Evolutionary conservation across 2,113 vertebrate species (phyloP).

Genomic region (Erythrocercus mccallii): DNA sequence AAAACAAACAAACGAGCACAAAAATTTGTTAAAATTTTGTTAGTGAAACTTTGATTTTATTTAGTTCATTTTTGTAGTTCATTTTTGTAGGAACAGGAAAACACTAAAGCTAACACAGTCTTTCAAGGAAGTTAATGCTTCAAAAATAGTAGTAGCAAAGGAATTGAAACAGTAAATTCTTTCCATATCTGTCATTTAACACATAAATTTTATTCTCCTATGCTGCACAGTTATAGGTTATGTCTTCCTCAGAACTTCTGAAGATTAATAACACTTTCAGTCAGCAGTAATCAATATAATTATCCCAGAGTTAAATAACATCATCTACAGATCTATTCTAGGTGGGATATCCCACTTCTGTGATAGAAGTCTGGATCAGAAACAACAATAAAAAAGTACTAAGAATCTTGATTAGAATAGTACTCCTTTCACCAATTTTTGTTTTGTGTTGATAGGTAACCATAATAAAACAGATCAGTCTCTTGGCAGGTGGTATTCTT

Average conservation of each 20-base stretch:
- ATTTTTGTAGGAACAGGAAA: not conserved
- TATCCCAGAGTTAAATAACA: not conserved
- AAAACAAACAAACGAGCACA: constrained; percentile 30
- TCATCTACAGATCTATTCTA: not conserved
- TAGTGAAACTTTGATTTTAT: not conserved
- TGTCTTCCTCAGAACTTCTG: not conserved
- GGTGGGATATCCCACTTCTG: too few relatives aligned
- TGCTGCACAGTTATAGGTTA: not conserved
- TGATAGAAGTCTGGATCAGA: not conserved
- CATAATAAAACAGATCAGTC: not conserved
- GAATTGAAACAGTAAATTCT: not conserved
- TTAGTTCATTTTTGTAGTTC: not conserved
- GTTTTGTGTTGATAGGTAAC: not conserved
- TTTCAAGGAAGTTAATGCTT: not conserved
- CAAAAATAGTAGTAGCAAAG: not conserved
- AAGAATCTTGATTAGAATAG: not conserved
- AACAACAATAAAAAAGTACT: not conserved
- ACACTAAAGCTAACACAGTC: not conserved
- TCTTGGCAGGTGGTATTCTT: not conserved
- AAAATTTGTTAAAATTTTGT: constrained; percentile 15
- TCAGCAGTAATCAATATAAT: not conserved
- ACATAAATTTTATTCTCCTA: not conserved
- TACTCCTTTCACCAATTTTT: not conserved
- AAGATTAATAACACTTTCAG: not conserved
- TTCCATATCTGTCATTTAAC: not conserved